Conservation (phyloP, 2,113 vertebrate species). For the Notiomystis cincta region DNA sequence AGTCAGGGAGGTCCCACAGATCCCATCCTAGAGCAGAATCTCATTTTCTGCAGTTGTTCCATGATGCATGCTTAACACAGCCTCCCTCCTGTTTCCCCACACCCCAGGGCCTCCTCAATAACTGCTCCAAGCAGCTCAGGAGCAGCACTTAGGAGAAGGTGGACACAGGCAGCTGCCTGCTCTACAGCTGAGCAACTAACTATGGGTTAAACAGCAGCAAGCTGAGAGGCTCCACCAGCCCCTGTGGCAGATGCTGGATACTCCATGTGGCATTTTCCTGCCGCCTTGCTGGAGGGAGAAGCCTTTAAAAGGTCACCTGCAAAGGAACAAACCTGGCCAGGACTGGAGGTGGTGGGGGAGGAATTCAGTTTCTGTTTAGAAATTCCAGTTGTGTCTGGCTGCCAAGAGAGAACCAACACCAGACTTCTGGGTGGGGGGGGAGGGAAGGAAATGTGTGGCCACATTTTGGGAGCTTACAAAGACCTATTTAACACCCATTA, state of each 20-base stretch:
- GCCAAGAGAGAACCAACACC: background rate
- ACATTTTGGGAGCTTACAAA: background rate
- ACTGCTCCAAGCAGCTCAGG: background rate
- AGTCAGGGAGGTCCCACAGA: background rate
- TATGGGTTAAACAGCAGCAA: background rate
- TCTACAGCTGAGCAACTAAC: background rate
- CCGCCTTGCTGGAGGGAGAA: background rate
- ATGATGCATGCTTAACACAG: background rate
- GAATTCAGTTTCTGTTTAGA: background rate
- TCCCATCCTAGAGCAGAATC: background rate
- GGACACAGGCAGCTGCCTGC: background rate
- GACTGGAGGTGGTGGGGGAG: background rate
- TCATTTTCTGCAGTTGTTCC: background rate
- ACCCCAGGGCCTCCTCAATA: background rate
- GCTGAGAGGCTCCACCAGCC: background rate
- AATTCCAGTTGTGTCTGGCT: background rate
- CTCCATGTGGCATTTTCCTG: background rate
- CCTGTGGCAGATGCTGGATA: background rate
- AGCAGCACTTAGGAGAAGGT: background rate
- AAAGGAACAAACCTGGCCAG: background rate
- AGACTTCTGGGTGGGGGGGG: background rate
- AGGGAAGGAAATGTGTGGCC: accelerated
- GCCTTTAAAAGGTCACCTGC: slow-evolving; percentile 9
- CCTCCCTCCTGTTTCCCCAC: background rate
- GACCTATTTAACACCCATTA: background rate